Percentiles rank a stretch among this genome's conserved stretches.
Conservation (phyloP, 2,888 invertebrate genomes). For the Hypomecis atomaria region DNA sequence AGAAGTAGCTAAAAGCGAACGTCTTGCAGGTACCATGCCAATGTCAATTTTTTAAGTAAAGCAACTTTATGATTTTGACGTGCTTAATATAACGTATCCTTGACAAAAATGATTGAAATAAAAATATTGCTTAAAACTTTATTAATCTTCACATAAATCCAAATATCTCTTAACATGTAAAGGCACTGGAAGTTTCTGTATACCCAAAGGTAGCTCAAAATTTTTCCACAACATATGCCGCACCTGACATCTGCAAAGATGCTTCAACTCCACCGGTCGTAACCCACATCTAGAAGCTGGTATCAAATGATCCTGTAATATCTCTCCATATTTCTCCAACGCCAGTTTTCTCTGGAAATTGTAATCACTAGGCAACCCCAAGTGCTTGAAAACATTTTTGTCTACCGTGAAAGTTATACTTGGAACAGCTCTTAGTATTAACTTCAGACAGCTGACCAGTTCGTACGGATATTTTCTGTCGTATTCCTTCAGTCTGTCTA, state of each 20-base stretch:
- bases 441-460: conserved; percentile 87
- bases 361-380: conserved; percentile 70
- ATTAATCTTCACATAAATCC: conserved; percentile 89
- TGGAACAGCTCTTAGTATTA: conserved; percentile 87
- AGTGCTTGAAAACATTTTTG: conserved; percentile 61
- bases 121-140: conserved; percentile 15
- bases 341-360: conserved; percentile 75
- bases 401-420: conserved; percentile 81
- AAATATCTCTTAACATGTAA: conserved; percentile 87
- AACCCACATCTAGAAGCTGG: conserved; percentile 86
- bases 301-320: conserved; percentile 85
- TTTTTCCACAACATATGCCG: conserved; percentile 87
- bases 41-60: too few relatives aligned
- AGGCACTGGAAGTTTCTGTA: conserved; percentile 88
- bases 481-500: conserved; percentile 87
- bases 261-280: conserved; percentile 88
- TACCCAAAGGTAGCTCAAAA: conserved; percentile 90
- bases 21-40: too few relatives aligned
- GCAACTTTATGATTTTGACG: too few relatives aligned
- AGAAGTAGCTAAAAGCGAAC: too few relatives aligned
- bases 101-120: background rate
- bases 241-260: conserved; percentile 89
- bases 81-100: background rate
- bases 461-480: conserved; percentile 88
- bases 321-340: conserved; percentile 75